These are phyloP conservation scores for Epizoanthus fatuus DNA, from an alignment of 92 coral and sea anemone species.

Conservation along the genomic window DNA sequence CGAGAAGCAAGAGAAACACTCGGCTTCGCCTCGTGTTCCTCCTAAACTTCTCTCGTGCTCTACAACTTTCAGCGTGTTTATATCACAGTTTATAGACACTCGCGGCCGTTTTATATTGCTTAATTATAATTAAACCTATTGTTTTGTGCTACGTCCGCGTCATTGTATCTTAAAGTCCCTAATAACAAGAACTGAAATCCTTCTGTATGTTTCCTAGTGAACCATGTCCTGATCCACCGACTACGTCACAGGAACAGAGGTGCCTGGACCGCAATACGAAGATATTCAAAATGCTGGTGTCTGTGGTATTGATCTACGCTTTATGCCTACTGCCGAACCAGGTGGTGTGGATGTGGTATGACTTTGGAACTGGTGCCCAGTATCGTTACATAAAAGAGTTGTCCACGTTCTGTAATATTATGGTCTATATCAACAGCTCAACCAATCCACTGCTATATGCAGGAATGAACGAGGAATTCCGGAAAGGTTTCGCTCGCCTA, in stretches of 20 bases:
- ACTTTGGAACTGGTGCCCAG: slow-evolving; percentile 79
- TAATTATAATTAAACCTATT: too few species aligned
- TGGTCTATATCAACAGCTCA: slow-evolving; percentile 85
- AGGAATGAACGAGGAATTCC: slow-evolving; percentile 93
- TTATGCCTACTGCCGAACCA: slow-evolving; percentile 93
- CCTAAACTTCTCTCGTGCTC: too few species aligned
- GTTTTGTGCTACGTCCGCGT: too few species aligned
- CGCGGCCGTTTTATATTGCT: too few species aligned
- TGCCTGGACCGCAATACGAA: slow-evolving; percentile 81
- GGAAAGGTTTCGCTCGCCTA: slow-evolving; percentile 82
- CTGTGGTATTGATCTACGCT: slow-evolving; percentile 88
- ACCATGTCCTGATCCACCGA: neutral
- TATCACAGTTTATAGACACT: too few species aligned
- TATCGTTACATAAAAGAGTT: slow-evolving; percentile 53
- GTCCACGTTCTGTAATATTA: slow-evolving; percentile 75
- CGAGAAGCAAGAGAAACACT: too few species aligned
- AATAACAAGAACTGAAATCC: neutral
- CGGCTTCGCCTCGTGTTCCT: too few species aligned
- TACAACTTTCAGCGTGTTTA: too few species aligned
- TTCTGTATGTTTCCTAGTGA: slow-evolving; percentile 21
- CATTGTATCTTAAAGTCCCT: neutral
- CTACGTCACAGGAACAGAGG: slow-evolving; percentile 69
- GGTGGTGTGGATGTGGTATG: slow-evolving; percentile 96
- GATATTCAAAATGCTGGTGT: slow-evolving; percentile 92
- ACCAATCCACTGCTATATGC: slow-evolving; percentile 88